A percentile compares a stretch with the other conserved stretches of the same genome.
Conservation (phyloP, 1,140 invertebrate genomes). For the Lasaia peninsularis region DNA sequence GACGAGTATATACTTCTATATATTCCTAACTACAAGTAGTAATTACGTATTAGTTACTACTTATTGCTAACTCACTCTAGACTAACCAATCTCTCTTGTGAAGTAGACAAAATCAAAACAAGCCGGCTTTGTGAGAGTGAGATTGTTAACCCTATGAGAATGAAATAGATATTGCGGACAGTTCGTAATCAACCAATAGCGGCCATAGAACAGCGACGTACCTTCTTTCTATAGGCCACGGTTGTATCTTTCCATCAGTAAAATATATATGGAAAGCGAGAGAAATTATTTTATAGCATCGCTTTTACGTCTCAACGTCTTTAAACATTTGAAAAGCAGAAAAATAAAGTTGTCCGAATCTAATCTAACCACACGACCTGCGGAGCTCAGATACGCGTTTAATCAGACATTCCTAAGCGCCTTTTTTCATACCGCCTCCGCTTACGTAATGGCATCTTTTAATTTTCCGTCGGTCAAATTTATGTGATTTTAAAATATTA, state of each 20-base stretch:
- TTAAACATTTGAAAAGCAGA: constrained; percentile 42
- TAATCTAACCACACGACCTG: constrained; percentile 62
- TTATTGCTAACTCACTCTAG: no score
- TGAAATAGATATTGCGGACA: no score
- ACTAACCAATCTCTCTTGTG: no score
- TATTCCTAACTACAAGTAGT: no score
- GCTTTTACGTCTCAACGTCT: constrained; percentile 4
- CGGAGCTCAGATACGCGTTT: constrained; percentile 52
- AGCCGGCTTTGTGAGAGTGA: no score
- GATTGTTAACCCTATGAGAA: no score
- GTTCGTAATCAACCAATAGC: no score
- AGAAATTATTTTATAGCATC: not conserved
- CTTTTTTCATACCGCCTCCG: constrained; percentile 38
- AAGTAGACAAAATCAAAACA: no score
- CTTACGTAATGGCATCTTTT: constrained; percentile 36
- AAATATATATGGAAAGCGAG: no score
- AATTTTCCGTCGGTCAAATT: constrained; percentile 36
- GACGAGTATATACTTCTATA: no score
- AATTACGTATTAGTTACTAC: no score
- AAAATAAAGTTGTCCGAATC: constrained; percentile 58
- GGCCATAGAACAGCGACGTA: no score
- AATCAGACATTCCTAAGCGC: constrained; percentile 62
- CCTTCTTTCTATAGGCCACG: not conserved
- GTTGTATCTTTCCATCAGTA: not conserved
- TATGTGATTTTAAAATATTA: constrained; percentile 15